Evolutionary conservation across 2,113 vertebrate species (phyloP), one percentile per base, ranked within the genome.

Genomic region (Podiceps cristatus): DNA sequence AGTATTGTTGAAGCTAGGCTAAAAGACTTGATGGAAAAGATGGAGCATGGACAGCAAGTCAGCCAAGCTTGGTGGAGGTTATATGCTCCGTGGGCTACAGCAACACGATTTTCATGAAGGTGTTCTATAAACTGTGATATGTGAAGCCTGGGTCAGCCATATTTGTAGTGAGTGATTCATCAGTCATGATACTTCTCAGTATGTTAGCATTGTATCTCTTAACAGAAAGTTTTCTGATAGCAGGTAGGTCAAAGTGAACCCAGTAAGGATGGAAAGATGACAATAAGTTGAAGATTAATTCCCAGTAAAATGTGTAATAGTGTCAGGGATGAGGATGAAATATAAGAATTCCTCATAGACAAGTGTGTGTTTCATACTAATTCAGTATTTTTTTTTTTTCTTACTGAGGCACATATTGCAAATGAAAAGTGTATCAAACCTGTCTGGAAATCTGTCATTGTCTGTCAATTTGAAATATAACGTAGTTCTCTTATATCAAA

Each of bases 61-160:
- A n/a, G 1, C 22, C 7, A 19, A 55, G 9, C 20, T 42, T 55
- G n/a, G 5, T n/a, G 17, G 37, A n/a, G 49, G 6, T 44, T 55
- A 4, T 19, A 8, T 23, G 13, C 42, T 75, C 12, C 2, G 2
- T 40, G 33, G n/a, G 11, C 19, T 66, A 9, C 47, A 15, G 20
- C n/a, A 45, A 11, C 27, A 73, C 28, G 22, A 2, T 63, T 79
- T 60, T 60, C 10, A 14, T 37, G 28, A 23, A 56, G 37, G 13
- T 28, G 8, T 56, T 62, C 13, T 69, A 4, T 45, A 29, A 59
- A 4, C 25, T 50, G 10, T 42, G n/a, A 0, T 4, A 0, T 35
- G 40, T 44, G 69, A 56, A 66, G 33, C 23, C 27, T 42, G 24
- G 2, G 6, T 47, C 56, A 71, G n/a, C 18, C 7, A 9, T 67